Conservation (phyloP, 2,113 vertebrate genomes). For the Callorhinus ursinus region DNA sequence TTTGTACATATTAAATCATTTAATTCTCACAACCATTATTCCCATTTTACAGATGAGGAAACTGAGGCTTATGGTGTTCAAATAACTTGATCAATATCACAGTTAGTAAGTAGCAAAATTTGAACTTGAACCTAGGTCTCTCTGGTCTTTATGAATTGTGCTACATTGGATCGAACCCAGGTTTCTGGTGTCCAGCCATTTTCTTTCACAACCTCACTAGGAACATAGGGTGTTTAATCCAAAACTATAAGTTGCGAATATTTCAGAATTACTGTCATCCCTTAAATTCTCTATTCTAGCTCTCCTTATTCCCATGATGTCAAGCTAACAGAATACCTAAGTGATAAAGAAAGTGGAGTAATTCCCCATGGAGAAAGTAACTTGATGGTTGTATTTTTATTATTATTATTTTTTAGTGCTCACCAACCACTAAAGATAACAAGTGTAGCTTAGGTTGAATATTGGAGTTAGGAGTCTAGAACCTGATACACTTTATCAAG, state of each 20-base stretch:
- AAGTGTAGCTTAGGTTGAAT: slow-evolving; percentile 54
- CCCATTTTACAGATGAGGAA: neutral
- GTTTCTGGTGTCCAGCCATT: neutral
- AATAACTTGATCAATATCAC: neutral
- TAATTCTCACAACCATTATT: neutral
- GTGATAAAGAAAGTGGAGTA: neutral
- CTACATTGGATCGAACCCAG: neutral
- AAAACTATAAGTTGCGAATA: neutral
- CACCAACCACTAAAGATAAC: slow-evolving; percentile 51
- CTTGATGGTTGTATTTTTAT: neutral
- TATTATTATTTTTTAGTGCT: slow-evolving; percentile 31
- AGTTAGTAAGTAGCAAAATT: neutral
- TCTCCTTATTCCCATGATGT: neutral
- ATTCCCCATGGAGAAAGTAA: neutral
- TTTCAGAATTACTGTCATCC: neutral
- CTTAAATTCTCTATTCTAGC: neutral
- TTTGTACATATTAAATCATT: neutral
- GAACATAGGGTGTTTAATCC: neutral
- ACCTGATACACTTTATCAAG: slow-evolving; percentile 73
- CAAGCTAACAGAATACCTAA: neutral
- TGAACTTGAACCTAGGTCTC: neutral
- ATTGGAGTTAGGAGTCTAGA: slow-evolving; percentile 76
- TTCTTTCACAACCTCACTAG: neutral
- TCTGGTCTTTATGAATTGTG: neutral
- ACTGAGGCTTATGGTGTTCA: neutral